Conservation (phyloP, 2,113 vertebrate genomes). For the Prolemur simus region DNA sequence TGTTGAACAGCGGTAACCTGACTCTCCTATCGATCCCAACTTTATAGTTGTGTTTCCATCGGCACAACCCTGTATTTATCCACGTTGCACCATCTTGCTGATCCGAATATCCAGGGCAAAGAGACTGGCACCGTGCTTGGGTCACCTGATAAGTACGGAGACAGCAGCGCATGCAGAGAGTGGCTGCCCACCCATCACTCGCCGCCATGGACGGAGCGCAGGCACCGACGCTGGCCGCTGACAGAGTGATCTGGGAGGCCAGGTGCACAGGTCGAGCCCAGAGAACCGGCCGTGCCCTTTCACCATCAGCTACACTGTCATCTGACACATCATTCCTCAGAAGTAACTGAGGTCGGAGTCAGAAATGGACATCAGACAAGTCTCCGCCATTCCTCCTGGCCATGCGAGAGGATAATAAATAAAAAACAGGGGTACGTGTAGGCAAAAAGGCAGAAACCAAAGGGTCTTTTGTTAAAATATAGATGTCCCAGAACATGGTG, state of each 20-base stretch:
- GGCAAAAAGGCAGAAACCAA: conserved; percentile 72
- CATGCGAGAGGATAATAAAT: not conserved
- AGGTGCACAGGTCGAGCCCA: not conserved
- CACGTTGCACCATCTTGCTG: not conserved
- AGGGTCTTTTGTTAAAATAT: conserved; percentile 78
- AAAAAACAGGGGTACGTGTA: not conserved
- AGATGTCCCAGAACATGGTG: conserved; percentile 78
- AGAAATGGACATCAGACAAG: not conserved
- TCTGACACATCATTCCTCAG: not conserved
- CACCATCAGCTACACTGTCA: conserved; percentile 26
- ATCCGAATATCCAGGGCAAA: not conserved
- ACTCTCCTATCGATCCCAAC: not conserved
- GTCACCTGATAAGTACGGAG: not conserved
- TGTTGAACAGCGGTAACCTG: not conserved
- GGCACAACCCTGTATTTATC: not conserved
- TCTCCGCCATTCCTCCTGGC: not conserved
- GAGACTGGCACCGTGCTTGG: not conserved
- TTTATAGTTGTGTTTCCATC: not conserved
- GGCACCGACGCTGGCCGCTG: not conserved
- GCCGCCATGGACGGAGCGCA: not conserved
- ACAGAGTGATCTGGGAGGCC: conserved; percentile 42
- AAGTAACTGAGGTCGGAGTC: not conserved
- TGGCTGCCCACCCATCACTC: not conserved
- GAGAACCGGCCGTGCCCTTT: not conserved
- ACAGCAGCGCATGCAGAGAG: not conserved